Evolutionary conservation across 1,140 invertebrate species (phyloP), one percentile per base, ranked within the genome.

Genomic region (Zaprionus tsacasi): DNA sequence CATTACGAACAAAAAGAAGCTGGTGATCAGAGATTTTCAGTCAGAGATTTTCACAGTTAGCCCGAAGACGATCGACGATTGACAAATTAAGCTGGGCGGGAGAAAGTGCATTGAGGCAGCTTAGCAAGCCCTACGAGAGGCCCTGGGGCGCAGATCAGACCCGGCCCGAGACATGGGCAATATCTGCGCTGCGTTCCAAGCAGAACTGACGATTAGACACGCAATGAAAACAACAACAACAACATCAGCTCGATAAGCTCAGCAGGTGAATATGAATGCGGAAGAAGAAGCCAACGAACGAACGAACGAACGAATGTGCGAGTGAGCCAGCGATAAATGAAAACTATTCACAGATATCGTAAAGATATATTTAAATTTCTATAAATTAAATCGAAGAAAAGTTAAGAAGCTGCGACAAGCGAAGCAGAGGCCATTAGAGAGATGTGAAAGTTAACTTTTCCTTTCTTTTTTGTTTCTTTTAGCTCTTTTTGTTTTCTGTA

Each of bases 361-460:
- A 27, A 30, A 55, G 55, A 72, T 65, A 76, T 78, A 72, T 82
- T 71, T 71, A 78, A 83, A 72, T 83, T 88, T 88, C 85, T 55
- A 78, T 67, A 83, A 83, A 83, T 87, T 80, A 89, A 89, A 80
- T 78, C 80, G 75, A 74, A 67, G 80, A 70, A 74, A 88, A 80
- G 79, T 74, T 88, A 88, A 72, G 55, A 52, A 12, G 13, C 57
- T 10, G 25, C 12, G 25, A 13, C 40, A 66, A 70, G 1, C 21
- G 57, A 68, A 71, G 74, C 70, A 75, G 54, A 43, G 56, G 52
- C 78, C 74, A 89, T 83, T 83, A 80, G 70, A 80, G 70, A 83
- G 81, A 83, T 88, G 83, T 88, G 83, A 88, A 88, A 88, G 83
- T 88, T 89, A 68, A 88, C 83, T 88, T 88, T 88, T 88, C 80